phyloP scores from a whole-genome alignment of 2,113 vertebrate species.

The Alligator mississippiensis region DNA sequence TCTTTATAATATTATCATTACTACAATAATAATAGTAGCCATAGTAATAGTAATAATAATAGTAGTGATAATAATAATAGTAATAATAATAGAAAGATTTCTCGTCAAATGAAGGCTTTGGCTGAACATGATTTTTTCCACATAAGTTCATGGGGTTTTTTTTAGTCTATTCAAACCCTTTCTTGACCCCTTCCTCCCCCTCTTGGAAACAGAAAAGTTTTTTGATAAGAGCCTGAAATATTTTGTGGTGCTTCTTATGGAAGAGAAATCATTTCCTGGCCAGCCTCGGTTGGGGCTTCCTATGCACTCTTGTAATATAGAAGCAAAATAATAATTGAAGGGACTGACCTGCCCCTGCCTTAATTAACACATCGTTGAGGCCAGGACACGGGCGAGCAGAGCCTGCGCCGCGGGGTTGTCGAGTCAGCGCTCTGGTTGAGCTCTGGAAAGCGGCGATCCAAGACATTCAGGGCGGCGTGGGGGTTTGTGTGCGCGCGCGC shows the following conservation, averaged over 20 bases:
- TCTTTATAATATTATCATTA: too few relatives aligned
- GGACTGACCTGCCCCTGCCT: conserved; percentile 47
- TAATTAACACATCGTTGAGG: conserved; percentile 62
- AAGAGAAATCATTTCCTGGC: accelerated
- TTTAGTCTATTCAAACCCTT: conserved; percentile 42
- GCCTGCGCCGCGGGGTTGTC: neutral
- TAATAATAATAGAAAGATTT: neutral
- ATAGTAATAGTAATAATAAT: too few relatives aligned
- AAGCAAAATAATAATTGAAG: conserved; percentile 52
- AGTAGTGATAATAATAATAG: too few relatives aligned
- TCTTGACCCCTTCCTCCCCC: neutral
- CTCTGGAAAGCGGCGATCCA: neutral
- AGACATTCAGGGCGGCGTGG: neutral
- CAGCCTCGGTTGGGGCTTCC: neutral
- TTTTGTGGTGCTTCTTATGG: neutral
- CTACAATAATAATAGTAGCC: too few relatives aligned
- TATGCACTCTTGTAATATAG: conserved; percentile 29
- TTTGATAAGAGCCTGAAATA: conserved; percentile 55
- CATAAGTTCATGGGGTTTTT: conserved; percentile 39
- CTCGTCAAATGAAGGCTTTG: conserved; percentile 12
- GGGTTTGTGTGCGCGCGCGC: conserved; percentile 21
- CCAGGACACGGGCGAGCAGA: conserved; percentile 30
- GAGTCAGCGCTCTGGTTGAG: neutral
- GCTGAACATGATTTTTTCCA: conserved; percentile 35
- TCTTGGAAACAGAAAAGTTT: conserved; percentile 39